phyloP scores from a whole-genome alignment of 2,888 invertebrate genomes.

The Nipponacmea schrenckii region DNA sequence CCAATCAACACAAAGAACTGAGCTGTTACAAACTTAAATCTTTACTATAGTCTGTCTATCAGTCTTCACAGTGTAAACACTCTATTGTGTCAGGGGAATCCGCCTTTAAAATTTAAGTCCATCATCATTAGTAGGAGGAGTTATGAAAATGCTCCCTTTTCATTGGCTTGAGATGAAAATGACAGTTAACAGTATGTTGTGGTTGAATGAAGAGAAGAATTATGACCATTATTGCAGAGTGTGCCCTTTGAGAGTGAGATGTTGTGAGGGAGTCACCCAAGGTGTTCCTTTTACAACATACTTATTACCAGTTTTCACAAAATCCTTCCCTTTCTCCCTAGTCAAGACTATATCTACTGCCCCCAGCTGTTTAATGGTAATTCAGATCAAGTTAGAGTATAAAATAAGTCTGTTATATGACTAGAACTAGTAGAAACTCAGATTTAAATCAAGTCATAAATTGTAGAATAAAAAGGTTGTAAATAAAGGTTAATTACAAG shows the following conservation, averaged over 20 bases:
- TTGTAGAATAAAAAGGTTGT: too few species aligned
- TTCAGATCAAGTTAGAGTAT: too few species aligned
- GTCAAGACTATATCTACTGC: neutral
- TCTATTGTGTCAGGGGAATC: neutral
- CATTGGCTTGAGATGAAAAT: neutral
- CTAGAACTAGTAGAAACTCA: too few species aligned
- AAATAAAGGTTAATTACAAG: too few species aligned
- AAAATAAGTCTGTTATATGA: too few species aligned
- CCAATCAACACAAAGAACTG: constrained; percentile 4
- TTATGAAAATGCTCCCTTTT: neutral
- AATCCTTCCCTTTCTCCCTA: neutral
- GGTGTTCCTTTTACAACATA: constrained; percentile 4
- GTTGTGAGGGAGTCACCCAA: constrained; percentile 4
- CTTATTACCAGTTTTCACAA: neutral
- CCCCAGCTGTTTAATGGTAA: neutral
- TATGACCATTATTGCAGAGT: neutral
- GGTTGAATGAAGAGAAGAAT: neutral
- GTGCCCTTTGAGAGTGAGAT: constrained; percentile 3
- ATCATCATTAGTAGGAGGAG: constrained; percentile 1
- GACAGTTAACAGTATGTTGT: neutral
- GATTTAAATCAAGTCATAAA: too few species aligned
- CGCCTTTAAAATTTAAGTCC: neutral
- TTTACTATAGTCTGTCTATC: neutral
- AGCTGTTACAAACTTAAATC: neutral
- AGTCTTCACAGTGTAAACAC: neutral